Evolutionary conservation across 2,113 vertebrate genomes (phyloP).

Genomic region (Haplotaxodon microlepis): DNA sequence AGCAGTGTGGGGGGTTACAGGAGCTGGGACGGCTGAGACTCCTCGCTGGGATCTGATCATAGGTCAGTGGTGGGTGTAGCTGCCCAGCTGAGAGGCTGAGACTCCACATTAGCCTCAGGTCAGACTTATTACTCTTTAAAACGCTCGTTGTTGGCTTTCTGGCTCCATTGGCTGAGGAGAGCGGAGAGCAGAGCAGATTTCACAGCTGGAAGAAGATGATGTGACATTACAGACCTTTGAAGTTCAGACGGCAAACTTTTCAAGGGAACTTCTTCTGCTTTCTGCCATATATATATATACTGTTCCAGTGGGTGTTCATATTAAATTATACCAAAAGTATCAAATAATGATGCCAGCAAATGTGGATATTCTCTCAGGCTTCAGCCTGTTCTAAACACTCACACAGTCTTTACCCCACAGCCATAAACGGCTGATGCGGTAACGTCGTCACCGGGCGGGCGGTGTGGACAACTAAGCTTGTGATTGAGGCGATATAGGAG

Average conservation of each 20-base stretch:
- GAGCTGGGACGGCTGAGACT: not conserved
- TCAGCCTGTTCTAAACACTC: not conserved
- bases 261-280: not conserved
- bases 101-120: not conserved
- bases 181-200: not conserved
- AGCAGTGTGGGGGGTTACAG: not conserved
- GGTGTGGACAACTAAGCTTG: not conserved
- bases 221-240: not conserved
- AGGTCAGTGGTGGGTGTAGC: not conserved
- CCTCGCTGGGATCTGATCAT: not conserved
- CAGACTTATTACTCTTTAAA: not conserved
- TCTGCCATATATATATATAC: not conserved
- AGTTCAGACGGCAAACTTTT: not conserved
- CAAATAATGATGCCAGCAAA: not conserved
- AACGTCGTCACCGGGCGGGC: fast-evolving
- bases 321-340: not conserved
- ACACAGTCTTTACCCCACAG: not conserved
- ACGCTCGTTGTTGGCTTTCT: not conserved
- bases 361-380: not conserved
- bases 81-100: not conserved
- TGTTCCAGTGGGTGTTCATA: not conserved
- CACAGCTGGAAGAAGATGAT: not conserved
- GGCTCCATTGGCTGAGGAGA: not conserved
- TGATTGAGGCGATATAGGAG: not conserved
- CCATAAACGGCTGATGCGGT: not conserved